Evolutionary conservation across 2,113 vertebrate genomes (phyloP).

Genomic region (Madoqua kirkii): DNA sequence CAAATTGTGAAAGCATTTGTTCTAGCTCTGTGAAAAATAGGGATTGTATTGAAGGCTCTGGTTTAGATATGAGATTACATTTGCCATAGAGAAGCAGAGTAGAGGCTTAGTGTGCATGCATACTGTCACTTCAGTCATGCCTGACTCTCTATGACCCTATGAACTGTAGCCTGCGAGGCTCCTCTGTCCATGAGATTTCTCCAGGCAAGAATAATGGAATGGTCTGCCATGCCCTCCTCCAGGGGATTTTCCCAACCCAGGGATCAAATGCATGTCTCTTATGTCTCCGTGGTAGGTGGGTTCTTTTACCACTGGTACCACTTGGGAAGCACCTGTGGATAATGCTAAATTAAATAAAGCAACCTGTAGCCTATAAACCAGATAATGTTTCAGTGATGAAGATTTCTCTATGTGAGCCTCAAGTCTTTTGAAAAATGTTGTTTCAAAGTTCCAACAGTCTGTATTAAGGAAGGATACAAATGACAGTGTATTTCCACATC

Average conservation of each 20-base stretch:
- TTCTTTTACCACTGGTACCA: background rate
- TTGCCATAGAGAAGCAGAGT: background rate
- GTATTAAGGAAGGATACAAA: background rate
- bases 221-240: background rate
- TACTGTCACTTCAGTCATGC: background rate
- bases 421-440: background rate
- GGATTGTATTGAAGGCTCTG: background rate
- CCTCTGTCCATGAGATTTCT: background rate
- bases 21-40: too few relatives aligned
- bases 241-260: background rate
- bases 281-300: background rate
- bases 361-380: background rate
- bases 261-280: background rate
- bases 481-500: background rate
- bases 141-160: background rate
- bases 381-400: background rate
- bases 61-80: background rate
- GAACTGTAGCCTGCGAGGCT: background rate
- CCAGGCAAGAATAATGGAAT: background rate
- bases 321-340: background rate
- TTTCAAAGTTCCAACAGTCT: background rate
- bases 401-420: background rate
- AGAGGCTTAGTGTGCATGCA: fast-evolving
- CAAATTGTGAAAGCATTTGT: too few relatives aligned
- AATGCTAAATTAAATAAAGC: background rate